A percentile compares a stretch with the other conserved stretches of the same genome.
phyloP scores from a whole-genome alignment of 2,888 invertebrate genomes.

The Leptopilina myrica region DNA sequence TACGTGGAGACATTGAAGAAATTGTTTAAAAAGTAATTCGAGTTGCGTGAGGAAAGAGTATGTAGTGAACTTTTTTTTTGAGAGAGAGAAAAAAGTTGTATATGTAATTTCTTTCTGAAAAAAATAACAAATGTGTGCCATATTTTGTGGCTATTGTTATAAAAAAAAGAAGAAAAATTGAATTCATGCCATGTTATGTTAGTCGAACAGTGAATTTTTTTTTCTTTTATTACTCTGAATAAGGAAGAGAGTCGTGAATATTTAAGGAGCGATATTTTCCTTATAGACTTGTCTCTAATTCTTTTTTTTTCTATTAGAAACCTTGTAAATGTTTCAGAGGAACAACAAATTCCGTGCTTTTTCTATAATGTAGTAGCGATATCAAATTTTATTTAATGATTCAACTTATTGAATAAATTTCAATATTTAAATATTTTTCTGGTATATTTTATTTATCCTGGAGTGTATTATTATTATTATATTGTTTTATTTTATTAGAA shows the following conservation, averaged over 20 bases:
- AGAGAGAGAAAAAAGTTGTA: slow-evolving; percentile 8
- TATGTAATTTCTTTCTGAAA: slow-evolving; percentile 18
- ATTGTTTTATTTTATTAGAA: background rate
- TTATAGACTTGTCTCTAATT: slow-evolving; percentile 19
- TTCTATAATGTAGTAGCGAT: slow-evolving; percentile 37
- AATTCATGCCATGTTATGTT: slow-evolving; percentile 39
- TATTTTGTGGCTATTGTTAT: slow-evolving; percentile 35
- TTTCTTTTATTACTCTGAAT: slow-evolving; percentile 4
- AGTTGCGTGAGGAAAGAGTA: slow-evolving; percentile 11
- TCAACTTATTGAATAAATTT: slow-evolving; percentile 39
- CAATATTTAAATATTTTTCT: slow-evolving; percentile 28
- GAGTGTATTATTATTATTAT: background rate
- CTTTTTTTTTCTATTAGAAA: slow-evolving; percentile 26
- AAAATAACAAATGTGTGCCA: slow-evolving; percentile 35
- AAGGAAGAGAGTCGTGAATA: slow-evolving; percentile 14
- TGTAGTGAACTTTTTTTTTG: background rate
- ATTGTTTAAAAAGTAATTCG: slow-evolving; percentile 24
- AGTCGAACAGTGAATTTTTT: slow-evolving; percentile 22
- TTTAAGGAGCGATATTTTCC: slow-evolving; percentile 19
- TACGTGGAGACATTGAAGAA: slow-evolving; percentile 25
- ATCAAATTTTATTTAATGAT: slow-evolving; percentile 41
- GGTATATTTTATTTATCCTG: background rate
- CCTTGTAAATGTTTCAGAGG: slow-evolving; percentile 38
- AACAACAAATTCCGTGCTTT: slow-evolving; percentile 37
- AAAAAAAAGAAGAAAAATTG: slow-evolving; percentile 22